These are phyloP conservation scores for Cantharis lateralis DNA, from an alignment of 2,888 invertebrate species.

Conservation along the genomic window DNA sequence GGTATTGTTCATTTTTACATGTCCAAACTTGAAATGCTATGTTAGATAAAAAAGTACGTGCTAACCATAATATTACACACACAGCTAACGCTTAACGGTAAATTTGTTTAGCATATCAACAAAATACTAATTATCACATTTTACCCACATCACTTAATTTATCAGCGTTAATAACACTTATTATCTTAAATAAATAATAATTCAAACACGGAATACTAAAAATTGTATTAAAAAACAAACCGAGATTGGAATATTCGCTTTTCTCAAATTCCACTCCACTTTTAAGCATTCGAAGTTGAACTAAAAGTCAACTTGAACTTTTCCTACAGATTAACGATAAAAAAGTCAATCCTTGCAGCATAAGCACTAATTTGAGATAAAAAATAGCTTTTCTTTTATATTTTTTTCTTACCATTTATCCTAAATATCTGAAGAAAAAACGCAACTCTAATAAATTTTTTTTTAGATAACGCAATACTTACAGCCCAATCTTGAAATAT, in stretches of 20 bases:
- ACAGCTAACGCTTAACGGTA: background rate
- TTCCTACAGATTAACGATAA: background rate
- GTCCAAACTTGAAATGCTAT: background rate
- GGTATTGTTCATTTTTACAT: background rate
- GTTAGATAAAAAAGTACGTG: background rate
- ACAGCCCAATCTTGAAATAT: background rate
- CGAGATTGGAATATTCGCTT: background rate
- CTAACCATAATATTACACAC: background rate
- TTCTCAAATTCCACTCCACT: background rate
- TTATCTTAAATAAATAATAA: background rate
- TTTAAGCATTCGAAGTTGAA: background rate
- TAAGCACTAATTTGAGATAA: background rate
- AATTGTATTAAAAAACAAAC: background rate
- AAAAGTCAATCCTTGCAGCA: background rate
- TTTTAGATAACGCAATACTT: background rate
- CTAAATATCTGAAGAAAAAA: background rate
- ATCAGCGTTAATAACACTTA: background rate
- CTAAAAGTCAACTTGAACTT: background rate
- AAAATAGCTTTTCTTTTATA: background rate
- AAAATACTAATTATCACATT: background rate
- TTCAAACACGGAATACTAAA: background rate
- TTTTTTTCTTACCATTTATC: background rate
- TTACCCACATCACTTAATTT: background rate
- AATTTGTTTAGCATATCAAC: background rate
- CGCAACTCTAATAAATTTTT: background rate